Conservation (phyloP, 2,797 vertebrate species). For the Catharus ustulatus region DNA sequence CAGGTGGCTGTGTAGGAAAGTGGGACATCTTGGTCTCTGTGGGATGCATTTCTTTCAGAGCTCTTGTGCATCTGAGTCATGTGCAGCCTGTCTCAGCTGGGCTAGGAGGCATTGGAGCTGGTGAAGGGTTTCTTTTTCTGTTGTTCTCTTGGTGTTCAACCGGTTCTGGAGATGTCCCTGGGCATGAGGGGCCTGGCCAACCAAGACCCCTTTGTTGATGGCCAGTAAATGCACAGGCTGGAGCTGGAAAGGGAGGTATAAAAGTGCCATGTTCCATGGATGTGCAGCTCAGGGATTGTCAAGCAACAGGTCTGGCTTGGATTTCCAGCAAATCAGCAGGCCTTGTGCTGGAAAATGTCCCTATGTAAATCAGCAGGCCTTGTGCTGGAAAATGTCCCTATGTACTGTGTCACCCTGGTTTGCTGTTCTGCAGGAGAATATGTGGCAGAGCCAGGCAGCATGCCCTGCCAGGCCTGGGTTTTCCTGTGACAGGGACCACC, state of each 20-base stretch:
- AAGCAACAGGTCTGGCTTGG: not conserved
- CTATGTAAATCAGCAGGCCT: fast-evolving
- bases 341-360: not conserved
- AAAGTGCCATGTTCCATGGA: not conserved
- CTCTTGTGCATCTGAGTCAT: not conserved
- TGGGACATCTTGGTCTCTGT: not conserved
- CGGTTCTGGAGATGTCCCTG: not conserved
- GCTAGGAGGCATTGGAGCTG: not conserved
- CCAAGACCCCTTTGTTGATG: fast-evolving
- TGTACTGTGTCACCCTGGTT: not conserved
- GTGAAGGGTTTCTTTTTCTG: not conserved
- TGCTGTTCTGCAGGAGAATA: not conserved
- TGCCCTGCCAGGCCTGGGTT: not conserved
- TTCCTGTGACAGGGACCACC: not conserved
- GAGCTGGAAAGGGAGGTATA: not conserved
- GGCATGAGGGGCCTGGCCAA: not conserved
- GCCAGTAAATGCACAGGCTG: not conserved
- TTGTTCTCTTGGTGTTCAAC: not conserved
- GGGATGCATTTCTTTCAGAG: not conserved
- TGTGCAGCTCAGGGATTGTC: not conserved
- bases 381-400: not conserved
- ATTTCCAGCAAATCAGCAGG: not conserved
- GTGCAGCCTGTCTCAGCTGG: not conserved
- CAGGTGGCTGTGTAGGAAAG: not conserved
- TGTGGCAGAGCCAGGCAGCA: not conserved